Evolutionary conservation across 2,797 vertebrate species (phyloP), one percentile per base, ranked within the genome.

Genomic region (Lithobates pipiens): DNA sequence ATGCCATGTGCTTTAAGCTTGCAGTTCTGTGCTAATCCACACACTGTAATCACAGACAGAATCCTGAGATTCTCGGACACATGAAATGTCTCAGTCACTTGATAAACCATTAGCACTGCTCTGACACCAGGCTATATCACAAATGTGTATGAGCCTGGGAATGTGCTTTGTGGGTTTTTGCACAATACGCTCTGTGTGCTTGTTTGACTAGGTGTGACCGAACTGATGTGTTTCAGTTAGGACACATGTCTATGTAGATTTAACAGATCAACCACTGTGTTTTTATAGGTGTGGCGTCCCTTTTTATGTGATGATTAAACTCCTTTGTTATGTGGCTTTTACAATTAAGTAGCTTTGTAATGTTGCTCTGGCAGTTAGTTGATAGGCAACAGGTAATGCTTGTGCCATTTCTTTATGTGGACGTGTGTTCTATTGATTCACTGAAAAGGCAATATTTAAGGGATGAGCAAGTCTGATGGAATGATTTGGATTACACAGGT

Each of bases 201-300:
- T 80, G 63, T 80, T 85, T 85, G 84, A 68, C 42, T 75, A 80
- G 84, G 57, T 85, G 77, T 75, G n/a, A 76, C 61, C n/a, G 8
- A 11, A 39, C 36, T 36, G 36, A 39, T 50, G 44, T 81, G 46
- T 13, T 36, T 81, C 23, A 63, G 32, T 82, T 77, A 63, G n/a
- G 16, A n/a, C 65, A 25, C 69, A 54, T 61, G 71, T 7, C 2
- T 80, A 15, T 76, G 63, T 76, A n/a, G 46, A 34, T n/a, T 44
- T 70, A 54, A 76, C 27, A 32, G 32, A 32, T 63, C 50, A 54
- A 8, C 23, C 23, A 70, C 29, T 69, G 32, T 76, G 46, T 75
- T 80, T 85, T 80, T 18, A 42, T 34, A 70, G 77, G 84, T 57
- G 84, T 76, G 84, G 63, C 44, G 10, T 25, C 44, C 15, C 10